Evolutionary conservation across 2,797 vertebrate genomes (phyloP).

Genomic region (Spatula versicolor): DNA sequence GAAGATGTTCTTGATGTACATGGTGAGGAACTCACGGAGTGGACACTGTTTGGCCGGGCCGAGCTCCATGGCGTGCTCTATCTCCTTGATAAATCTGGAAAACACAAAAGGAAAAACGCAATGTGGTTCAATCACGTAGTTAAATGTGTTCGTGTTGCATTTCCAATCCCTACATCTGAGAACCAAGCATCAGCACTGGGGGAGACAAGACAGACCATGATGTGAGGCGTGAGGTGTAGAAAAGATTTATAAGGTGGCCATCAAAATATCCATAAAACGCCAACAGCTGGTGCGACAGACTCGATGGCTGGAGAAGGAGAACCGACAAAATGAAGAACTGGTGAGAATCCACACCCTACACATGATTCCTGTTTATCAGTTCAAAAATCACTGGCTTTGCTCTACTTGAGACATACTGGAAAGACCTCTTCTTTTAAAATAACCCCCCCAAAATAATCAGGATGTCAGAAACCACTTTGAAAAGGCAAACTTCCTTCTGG

Average conservation of each 20-base stretch:
- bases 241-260: neutral
- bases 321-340: neutral
- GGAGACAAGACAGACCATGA: rapidly evolving
- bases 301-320: neutral
- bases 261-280: neutral
- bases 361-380: rapidly evolving
- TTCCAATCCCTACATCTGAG: neutral
- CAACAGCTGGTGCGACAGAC: neutral
- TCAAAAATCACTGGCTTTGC: neutral
- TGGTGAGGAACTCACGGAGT: constrained; percentile 92
- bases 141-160: rapidly evolving
- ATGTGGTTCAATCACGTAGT: rapidly evolving
- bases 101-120: neutral
- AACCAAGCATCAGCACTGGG: neutral
- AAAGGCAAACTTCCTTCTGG: neutral
- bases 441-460: neutral
- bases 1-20: constrained; percentile 98
- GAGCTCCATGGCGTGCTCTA: constrained; percentile 90
- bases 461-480: neutral
- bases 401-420: neutral
- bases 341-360: neutral
- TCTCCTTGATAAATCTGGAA: constrained; percentile 94
- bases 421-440: neutral
- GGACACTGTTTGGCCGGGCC: constrained; percentile 94
- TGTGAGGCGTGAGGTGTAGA: neutral